Evolutionary conservation across 2,113 vertebrate species (phyloP), one percentile per base, ranked within the genome.

Genomic region (Perccottus glenii): DNA sequence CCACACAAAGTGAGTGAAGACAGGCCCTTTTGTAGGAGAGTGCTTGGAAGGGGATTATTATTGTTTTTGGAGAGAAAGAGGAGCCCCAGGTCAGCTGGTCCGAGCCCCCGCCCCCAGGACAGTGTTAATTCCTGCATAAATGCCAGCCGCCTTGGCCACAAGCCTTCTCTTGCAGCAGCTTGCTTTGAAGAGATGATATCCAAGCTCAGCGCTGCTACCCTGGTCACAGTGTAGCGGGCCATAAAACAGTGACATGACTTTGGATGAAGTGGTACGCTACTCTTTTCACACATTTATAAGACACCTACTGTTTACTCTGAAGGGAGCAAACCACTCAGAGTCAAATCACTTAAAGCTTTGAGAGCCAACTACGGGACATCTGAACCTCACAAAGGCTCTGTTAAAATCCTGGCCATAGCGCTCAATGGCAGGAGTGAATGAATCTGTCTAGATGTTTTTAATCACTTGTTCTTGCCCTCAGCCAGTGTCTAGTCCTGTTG

Each of bases 51-150:
- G 87, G 90, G 91, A 91, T 93, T 93, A 92, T 93, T 92, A 90
- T 94, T 93, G 92, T 93, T 93, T 94, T 92, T 92, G 84, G 87
- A 93, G 87, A 91, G 93, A 92, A 92, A 93, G 91, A 89, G 78
- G 90, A 94, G 90, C 90, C 85, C 70, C 64, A 74, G 88, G 86
- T 93, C 91, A 93, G 90, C 87, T 93, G 91, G 86, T 87, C 91
- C 70, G 70, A 59, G 74, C 86, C 85, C 87, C 84, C 82, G 78
- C 81, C 82, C 79, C 33, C 14, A 79, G 79, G 78, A 77, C 80
- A 67, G 85, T 27, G 87, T 80, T 94, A 94, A 94, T 93, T 92
- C 89, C 65, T 73, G 73, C 87, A 85, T 81, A 89, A 90, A 93
- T 92, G 87, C 89, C 87, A 89, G 81, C 86, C 87, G 81, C 84